Base-by-base conservation (phyloP, 2,113 vertebrate species). In the Oreamnos americanus region DNA sequence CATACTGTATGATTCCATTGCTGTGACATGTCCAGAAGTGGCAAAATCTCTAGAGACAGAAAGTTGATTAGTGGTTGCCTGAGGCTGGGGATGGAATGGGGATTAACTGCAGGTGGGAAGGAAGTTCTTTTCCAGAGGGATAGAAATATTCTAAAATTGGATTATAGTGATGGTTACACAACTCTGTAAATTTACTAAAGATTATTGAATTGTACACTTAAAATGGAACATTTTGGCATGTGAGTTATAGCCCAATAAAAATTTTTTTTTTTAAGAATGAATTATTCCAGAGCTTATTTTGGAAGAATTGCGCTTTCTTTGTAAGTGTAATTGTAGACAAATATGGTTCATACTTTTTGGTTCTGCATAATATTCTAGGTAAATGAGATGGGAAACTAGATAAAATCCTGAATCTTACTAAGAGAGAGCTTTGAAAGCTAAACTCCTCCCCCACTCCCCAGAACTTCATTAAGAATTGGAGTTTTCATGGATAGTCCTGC, bases 121-220 rank as follows among this genome's bases (percentile, higher is more conserved):
- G 36, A 87, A 71, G 53, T 55, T 79, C 86, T 17, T 88, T 96
- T 92, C 94, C 11, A 74, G 33, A 36, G 10, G 21, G 21, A 78
- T 64, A 28, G 43, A 92, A 62, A 57, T 93, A 79, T 76, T 94
- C 67, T 96, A 84, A 97, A 58, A 82, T 81, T 83, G 57, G 55
- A 76, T 84, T 95, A 92, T 26, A 25, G 57, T 74, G 49, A 71
- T 91, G 16, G 21, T 71, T 85, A 74, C 23, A 95, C 36, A 74
- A 49, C 45, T 92, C 58, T 82, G 36, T 45, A 91, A 93, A 83
- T 74, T 94, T 94, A 94, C 39, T 92, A 74, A 84, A 90, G 90
- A 4, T 89, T 67, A 55, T 17, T 90, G 19, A 67, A 55, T 76
- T 83, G 7, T 85, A 58, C 11, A 90, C 49, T 83, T 96, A 45